A percentile compares a stretch with the other conserved stretches of the same genome.
Conservation (phyloP, 2,888 invertebrate genomes). For the Patella ulyssiponensis region DNA sequence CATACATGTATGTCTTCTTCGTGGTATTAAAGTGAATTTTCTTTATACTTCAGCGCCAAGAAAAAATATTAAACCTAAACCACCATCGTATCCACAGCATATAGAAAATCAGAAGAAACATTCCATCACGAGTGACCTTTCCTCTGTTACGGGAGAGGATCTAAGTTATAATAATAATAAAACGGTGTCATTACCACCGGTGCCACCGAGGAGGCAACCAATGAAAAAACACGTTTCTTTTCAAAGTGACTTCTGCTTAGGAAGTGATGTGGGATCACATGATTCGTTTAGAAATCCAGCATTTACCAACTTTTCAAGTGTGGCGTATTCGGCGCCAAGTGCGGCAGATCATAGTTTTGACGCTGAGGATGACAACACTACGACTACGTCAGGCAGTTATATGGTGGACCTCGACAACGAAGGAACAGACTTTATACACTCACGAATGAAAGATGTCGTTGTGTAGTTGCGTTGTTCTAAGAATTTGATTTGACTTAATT, state of each 20-base stretch:
- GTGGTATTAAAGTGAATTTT: background rate
- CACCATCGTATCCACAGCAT: conserved; percentile 1
- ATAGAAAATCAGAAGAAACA: conserved; percentile 2
- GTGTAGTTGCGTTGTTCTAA: conserved; percentile 1
- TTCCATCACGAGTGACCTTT: background rate
- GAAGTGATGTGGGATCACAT: background rate
- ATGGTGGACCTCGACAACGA: conserved; percentile 32
- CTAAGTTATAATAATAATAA: background rate
- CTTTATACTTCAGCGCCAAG: background rate
- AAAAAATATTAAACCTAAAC: background rate
- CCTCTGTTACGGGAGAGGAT: background rate
- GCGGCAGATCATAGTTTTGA: conserved; percentile 37
- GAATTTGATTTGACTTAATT: no score
- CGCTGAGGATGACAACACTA: conserved; percentile 39
- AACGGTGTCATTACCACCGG: background rate
- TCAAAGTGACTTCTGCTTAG: conserved; percentile 16
- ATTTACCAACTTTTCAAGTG: background rate
- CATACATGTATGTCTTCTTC: no score
- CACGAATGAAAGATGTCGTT: conserved; percentile 23
- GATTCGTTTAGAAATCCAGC: conserved; percentile 5
- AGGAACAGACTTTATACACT: conserved; percentile 15
- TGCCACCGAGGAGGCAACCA: background rate
- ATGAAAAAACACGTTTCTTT: conserved; percentile 25
- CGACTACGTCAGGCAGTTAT: conserved; percentile 43
- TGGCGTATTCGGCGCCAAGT: conserved; percentile 19